Percentiles rank a stretch among this genome's conserved stretches.
Evolutionary conservation across 1,140 invertebrate genomes (phyloP).

Genomic region (Drosophila bipectinata): DNA sequence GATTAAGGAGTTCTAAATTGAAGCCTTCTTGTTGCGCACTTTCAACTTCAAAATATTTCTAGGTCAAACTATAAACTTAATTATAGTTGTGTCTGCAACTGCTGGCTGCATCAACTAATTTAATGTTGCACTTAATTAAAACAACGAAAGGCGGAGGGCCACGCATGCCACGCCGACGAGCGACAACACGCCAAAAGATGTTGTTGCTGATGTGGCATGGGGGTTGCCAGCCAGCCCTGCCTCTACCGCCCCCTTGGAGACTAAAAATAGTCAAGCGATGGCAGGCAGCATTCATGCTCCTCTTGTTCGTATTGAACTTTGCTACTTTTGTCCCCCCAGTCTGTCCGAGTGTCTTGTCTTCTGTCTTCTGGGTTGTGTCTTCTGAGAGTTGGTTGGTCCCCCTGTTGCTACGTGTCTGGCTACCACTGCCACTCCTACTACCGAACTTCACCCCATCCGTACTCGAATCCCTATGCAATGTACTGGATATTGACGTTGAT

Average conservation of each 20-base stretch:
- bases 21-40: constrained; percentile 32
- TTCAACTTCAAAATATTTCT: constrained; percentile 73
- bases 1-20: constrained; percentile 4
- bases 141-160: constrained; percentile 48
- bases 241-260: constrained; percentile 16
- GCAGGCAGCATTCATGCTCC: constrained; percentile 53
- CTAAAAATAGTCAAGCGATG: constrained; percentile 69
- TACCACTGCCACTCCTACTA: constrained; percentile 59
- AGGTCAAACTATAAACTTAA: constrained; percentile 77
- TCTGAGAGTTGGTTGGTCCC: constrained; percentile 28
- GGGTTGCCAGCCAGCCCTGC: constrained; percentile 22
- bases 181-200: constrained; percentile 53
- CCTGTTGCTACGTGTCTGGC: constrained; percentile 66
- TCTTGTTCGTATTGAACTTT: constrained; percentile 74
- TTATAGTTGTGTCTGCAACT: constrained; percentile 49
- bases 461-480: constrained; percentile 29
- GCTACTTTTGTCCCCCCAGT: constrained; percentile 57
- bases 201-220: constrained; percentile 36
- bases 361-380: constrained; percentile 45
- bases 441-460: constrained; percentile 73
- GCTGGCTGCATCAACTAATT: constrained; percentile 64
- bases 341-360: constrained; percentile 37
- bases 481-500: constrained; percentile 81
- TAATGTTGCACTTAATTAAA: constrained; percentile 82
- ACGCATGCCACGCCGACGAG: constrained; percentile 42